Evolutionary conservation across 2,797 vertebrate species (phyloP).

Genomic region (Etheostoma perlongum): DNA sequence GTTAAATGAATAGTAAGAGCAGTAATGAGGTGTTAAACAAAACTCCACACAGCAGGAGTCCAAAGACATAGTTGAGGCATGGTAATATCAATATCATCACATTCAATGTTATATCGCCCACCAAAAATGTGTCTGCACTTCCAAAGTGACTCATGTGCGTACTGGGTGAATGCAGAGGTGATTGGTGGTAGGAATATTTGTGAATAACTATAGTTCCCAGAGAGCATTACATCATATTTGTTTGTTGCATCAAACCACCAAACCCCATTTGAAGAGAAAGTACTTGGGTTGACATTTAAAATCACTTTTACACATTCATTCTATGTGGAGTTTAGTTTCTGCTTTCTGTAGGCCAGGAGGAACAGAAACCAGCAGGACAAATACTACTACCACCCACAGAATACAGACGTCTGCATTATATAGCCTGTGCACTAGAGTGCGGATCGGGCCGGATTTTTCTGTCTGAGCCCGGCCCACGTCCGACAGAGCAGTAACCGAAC

Average conservation of each 20-base stretch:
- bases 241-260: conserved; percentile 6
- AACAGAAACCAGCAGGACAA: conserved; percentile 55
- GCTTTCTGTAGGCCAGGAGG: conserved; percentile 30
- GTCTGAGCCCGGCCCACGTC: too few species aligned
- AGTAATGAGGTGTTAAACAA: conserved; percentile 27
- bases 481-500: too few species aligned
- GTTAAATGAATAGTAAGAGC: conserved; percentile 26
- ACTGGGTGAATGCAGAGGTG: conserved; percentile 25
- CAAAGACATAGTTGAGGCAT: conserved; percentile 26
- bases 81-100: conserved; percentile 41
- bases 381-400: conserved; percentile 60
- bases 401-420: conserved; percentile 38
- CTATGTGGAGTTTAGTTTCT: conserved; percentile 28
- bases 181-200: conserved; percentile 44
- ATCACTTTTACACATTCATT: conserved; percentile 37
- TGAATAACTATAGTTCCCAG: conserved; percentile 18
- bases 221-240: conserved; percentile 14
- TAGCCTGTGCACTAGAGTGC: neutral
- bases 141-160: conserved; percentile 54
- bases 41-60: conserved; percentile 22
- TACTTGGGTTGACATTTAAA: conserved; percentile 1
- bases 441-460: too few species aligned
- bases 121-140: conserved; percentile 54
- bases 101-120: conserved; percentile 56
- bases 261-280: neutral